phyloP scores from a whole-genome alignment of 2,113 vertebrate genomes.

The Melierax canorus region DNA sequence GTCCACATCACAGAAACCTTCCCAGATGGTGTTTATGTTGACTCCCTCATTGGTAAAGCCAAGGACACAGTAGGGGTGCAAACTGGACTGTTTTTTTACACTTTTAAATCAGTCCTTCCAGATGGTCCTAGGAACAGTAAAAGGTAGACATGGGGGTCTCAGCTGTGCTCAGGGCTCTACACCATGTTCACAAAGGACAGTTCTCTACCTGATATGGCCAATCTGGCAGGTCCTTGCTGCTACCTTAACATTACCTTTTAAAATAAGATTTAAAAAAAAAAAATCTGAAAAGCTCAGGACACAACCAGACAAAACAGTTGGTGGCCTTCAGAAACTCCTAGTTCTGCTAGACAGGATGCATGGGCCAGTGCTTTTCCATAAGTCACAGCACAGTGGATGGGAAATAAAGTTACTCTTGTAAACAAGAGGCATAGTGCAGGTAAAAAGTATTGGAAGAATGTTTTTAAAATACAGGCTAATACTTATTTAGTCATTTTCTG shows the following conservation, averaged over 20 bases:
- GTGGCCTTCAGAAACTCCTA: background rate
- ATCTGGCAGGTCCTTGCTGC: background rate
- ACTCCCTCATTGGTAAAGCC: background rate
- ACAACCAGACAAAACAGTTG: background rate
- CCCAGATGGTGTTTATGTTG: background rate
- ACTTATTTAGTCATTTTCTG: background rate
- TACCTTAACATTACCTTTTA: background rate
- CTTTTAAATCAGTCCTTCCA: background rate
- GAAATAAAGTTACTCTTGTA: background rate
- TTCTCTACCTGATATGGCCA: background rate
- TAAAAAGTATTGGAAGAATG: background rate
- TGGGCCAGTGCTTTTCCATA: background rate
- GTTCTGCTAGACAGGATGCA: background rate
- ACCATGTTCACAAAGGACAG: background rate
- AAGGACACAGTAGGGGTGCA: background rate
- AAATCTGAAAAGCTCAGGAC: background rate
- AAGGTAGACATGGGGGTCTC: accelerated
- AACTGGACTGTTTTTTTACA: background rate
- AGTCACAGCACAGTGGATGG: background rate
- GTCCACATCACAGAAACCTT: constrained; percentile 15
- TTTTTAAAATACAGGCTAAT: background rate
- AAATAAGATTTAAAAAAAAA: background rate
- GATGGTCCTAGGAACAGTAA: background rate
- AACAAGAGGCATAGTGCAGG: background rate
- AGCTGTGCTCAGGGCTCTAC: background rate